Evolutionary conservation across 2,888 invertebrate genomes (phyloP).

Genomic region (Alsophila aescularia): DNA sequence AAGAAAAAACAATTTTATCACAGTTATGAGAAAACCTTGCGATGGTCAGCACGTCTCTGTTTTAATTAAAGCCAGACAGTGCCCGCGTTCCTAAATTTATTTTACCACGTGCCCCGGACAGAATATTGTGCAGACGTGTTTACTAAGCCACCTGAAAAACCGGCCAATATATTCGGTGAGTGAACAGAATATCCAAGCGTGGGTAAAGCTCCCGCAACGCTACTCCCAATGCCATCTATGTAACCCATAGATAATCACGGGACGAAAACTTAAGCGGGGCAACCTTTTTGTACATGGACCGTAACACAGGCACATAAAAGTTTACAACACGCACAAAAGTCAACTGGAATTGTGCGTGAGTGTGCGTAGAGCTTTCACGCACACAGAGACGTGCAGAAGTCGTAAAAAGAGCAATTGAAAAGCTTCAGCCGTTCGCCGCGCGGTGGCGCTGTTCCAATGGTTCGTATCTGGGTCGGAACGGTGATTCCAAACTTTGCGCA

Average conservation of each 20-base stretch:
- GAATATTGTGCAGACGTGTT: slow-evolving; percentile 65
- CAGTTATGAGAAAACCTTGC: slow-evolving; percentile 81
- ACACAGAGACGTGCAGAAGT: slow-evolving; percentile 56
- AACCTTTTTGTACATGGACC: slow-evolving; percentile 68
- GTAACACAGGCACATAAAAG: slow-evolving; percentile 60
- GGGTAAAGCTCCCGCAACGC: slow-evolving; percentile 36
- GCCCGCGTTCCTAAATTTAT: slow-evolving; percentile 70
- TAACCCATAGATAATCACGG: slow-evolving; percentile 67
- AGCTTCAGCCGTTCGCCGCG: slow-evolving; percentile 80
- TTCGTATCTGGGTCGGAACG: slow-evolving; percentile 56
- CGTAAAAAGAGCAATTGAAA: slow-evolving; percentile 76
- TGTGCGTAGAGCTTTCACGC: slow-evolving; percentile 73
- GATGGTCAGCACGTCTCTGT: slow-evolving; percentile 78
- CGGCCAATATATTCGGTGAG: slow-evolving; percentile 63
- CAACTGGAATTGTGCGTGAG: slow-evolving; percentile 55
- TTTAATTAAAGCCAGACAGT: slow-evolving; percentile 75
- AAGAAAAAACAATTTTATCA: slow-evolving; percentile 75
- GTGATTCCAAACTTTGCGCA: slow-evolving; percentile 49
- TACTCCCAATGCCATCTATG: slow-evolving; percentile 78
- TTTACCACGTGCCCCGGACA: slow-evolving; percentile 57
- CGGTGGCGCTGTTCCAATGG: slow-evolving; percentile 75
- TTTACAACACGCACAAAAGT: slow-evolving; percentile 67
- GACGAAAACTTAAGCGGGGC: slow-evolving; percentile 48
- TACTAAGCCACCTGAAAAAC: slow-evolving; percentile 61
- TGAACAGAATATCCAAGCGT: slow-evolving; percentile 42